A percentile compares a stretch with the other conserved stretches of the same genome.
Conservation (phyloP, 2,113 vertebrate genomes). For the Hypanus sabinus region DNA sequence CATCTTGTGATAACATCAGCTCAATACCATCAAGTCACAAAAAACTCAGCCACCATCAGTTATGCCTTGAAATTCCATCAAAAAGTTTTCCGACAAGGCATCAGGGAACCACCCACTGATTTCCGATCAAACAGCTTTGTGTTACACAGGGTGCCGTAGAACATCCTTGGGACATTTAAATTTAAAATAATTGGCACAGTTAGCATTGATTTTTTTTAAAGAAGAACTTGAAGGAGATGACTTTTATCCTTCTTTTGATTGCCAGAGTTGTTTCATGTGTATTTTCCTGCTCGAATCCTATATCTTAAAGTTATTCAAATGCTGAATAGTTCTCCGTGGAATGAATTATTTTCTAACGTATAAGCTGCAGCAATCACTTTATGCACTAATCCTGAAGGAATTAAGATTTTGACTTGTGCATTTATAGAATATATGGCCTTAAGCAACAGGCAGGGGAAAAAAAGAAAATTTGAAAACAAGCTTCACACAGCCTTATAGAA, state of each 20-base stretch:
- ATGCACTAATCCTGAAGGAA: neutral
- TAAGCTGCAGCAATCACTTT: neutral
- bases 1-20: neutral
- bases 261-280: slow-evolving; percentile 7
- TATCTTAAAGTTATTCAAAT: slow-evolving; percentile 32
- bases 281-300: neutral
- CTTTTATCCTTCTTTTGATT: slow-evolving; percentile 35
- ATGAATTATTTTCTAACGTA: slow-evolving; percentile 27
- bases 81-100: neutral
- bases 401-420: slow-evolving; percentile 20
- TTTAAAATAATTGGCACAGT: slow-evolving; percentile 34
- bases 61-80: slow-evolving; percentile 19
- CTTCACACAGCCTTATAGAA: neutral
- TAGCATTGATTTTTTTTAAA: slow-evolving; percentile 23
- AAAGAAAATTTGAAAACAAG: neutral
- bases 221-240: slow-evolving; percentile 25
- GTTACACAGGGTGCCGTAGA: neutral
- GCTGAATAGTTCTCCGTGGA: slow-evolving; percentile 1
- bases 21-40: neutral
- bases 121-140: slow-evolving; percentile 31
- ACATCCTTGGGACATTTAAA: slow-evolving; percentile 29
- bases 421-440: slow-evolving; percentile 26
- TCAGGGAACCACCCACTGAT: slow-evolving; percentile 29
- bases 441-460: neutral
- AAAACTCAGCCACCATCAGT: neutral